Percentiles rank a stretch among this genome's conserved stretches.
Conservation (phyloP, 2,888 invertebrate genomes). For the Synanthedon formicaeformis region DNA sequence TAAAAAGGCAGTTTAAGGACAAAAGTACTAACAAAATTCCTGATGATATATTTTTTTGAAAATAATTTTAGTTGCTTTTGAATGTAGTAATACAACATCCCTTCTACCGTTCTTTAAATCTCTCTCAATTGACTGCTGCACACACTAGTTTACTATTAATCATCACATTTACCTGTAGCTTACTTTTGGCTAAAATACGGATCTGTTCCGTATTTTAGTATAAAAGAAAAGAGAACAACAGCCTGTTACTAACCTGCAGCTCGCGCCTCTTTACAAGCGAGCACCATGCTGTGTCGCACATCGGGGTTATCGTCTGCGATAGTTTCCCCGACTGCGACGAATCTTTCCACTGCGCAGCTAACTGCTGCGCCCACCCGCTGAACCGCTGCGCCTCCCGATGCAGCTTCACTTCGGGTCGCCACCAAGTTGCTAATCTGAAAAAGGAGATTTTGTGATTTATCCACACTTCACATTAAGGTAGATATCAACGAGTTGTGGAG, state of each 20-base stretch:
- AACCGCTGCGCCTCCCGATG: conserved; percentile 76
- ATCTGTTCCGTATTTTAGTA: not conserved
- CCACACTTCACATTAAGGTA: too few species aligned
- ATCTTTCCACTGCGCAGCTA: conserved; percentile 95
- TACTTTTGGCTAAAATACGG: conserved; percentile 1
- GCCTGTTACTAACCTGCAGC: conserved; percentile 80
- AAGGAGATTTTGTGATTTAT: not conserved
- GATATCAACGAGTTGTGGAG: too few species aligned
- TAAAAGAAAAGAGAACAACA: not conserved
- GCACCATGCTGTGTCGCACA: conserved; percentile 97
- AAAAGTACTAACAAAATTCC: too few species aligned
- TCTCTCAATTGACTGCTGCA: too few species aligned
- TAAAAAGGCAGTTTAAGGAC: too few species aligned
- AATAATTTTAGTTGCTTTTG: too few species aligned
- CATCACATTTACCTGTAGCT: not conserved
- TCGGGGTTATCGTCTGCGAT: conserved; percentile 99
- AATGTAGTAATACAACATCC: too few species aligned
- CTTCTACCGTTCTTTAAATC: too few species aligned
- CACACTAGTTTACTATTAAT: too few species aligned
- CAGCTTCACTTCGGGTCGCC: conserved; percentile 79
- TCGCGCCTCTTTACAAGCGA: conserved; percentile 97
- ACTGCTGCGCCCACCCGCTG: conserved; percentile 96
- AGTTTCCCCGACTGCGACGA: conserved; percentile 97
- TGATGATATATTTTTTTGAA: too few species aligned
- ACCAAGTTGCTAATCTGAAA: conserved; percentile 87